A percentile compares a stretch with the other conserved stretches of the same genome.
phyloP scores from a whole-genome alignment of 2,113 vertebrate genomes.

The Hiodon tergisus region DNA sequence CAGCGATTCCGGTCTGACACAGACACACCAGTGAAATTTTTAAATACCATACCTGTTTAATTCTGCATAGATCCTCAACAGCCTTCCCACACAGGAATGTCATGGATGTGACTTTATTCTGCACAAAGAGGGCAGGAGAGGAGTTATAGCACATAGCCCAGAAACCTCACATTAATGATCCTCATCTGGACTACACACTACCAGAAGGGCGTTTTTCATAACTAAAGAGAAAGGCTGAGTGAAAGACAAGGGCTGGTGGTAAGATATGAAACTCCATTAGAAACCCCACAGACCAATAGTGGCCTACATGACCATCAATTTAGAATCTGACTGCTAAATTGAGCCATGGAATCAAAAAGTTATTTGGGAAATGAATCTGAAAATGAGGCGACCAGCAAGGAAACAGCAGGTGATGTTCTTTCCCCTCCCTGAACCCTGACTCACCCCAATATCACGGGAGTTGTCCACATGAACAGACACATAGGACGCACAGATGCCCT shows the following conservation, averaged over 20 bases:
- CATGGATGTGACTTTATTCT: conserved; percentile 98
- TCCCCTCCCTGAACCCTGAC: conserved; percentile 22
- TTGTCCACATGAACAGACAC: conserved; percentile 95
- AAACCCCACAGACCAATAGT: too few relatives aligned
- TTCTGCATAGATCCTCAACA: conserved; percentile 93
- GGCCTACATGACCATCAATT: too few relatives aligned
- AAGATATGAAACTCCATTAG: too few relatives aligned
- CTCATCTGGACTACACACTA: too few relatives aligned
- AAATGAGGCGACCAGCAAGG: not conserved
- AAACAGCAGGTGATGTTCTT: too few relatives aligned
- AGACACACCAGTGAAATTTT: not conserved
- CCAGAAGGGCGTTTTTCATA: not conserved
- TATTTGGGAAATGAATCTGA: not conserved
- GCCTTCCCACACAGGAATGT: conserved; percentile 92
- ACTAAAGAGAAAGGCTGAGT: not conserved
- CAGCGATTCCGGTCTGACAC: not conserved
- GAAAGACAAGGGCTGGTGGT: too few relatives aligned
- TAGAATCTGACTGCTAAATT: too few relatives aligned
- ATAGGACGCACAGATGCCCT: conserved; percentile 88
- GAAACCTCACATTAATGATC: too few relatives aligned
- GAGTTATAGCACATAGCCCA: too few relatives aligned
- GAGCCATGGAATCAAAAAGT: not conserved
- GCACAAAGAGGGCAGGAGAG: conserved; percentile 29
- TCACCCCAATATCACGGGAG: conserved; percentile 96
- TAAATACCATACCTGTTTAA: conserved; percentile 80